Evolutionary conservation across 2,113 vertebrate species (phyloP).

Genomic region (Amia ocellicauda): DNA sequence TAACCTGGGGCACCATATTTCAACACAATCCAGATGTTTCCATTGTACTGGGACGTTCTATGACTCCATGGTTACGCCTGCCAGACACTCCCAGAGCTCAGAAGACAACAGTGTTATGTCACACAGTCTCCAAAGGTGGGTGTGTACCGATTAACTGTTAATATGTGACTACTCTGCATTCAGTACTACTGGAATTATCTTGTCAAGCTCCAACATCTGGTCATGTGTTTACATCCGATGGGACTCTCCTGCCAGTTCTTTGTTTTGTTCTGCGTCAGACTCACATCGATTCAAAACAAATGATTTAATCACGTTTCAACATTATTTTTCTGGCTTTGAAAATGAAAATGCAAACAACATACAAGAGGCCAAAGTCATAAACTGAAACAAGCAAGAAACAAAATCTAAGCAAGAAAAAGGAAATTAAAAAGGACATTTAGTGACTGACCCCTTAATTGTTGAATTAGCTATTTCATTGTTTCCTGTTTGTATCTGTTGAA

Average conservation of each 20-base stretch:
- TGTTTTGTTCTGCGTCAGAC: slow-evolving; percentile 13
- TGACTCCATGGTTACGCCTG: slow-evolving; percentile 17
- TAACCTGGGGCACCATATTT: slow-evolving; percentile 14
- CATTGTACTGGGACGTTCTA: slow-evolving; percentile 32
- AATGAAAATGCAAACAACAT: no score
- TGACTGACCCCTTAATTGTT: no score
- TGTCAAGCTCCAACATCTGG: slow-evolving; percentile 23
- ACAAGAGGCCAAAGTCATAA: no score
- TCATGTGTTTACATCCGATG: slow-evolving; percentile 15
- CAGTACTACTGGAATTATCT: slow-evolving; percentile 19
- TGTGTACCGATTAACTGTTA: slow-evolving; percentile 11
- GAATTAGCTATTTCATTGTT: no score
- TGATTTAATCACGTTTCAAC: slow-evolving; percentile 21
- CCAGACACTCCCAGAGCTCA: slow-evolving; percentile 10
- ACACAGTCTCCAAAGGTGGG: slow-evolving; percentile 14
- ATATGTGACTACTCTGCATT: slow-evolving; percentile 9
- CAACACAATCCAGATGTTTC: slow-evolving; percentile 30
- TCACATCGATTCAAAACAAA: slow-evolving; percentile 32
- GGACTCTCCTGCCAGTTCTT: slow-evolving; percentile 10
- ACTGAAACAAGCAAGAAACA: no score
- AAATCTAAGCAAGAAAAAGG: no score
- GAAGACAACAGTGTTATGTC: slow-evolving; percentile 12
- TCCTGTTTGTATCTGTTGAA: no score
- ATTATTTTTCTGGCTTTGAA: neutral
- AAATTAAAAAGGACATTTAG: no score